A percentile compares a stretch with the other conserved stretches of the same genome.
Conservation (phyloP, 2,888 invertebrate species). For the Bellardia bayeri region DNA sequence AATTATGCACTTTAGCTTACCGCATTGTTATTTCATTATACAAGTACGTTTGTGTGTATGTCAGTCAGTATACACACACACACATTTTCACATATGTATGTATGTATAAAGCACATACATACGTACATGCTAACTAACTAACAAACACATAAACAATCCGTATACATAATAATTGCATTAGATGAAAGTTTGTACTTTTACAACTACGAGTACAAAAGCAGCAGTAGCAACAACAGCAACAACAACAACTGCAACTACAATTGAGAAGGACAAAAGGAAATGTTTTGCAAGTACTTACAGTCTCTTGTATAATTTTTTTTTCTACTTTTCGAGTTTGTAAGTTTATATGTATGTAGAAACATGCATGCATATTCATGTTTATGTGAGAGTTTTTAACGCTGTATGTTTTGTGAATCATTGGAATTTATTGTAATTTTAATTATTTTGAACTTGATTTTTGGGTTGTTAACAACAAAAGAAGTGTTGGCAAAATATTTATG, state of each 20-base stretch:
- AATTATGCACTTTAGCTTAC: constrained; percentile 73
- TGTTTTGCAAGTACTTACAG: constrained; percentile 56
- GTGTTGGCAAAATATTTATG: constrained; percentile 32
- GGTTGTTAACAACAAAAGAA: constrained; percentile 42
- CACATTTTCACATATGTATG: neutral
- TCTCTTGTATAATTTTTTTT: constrained; percentile 32
- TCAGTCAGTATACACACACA: neutral
- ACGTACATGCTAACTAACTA: neutral
- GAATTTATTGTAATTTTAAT: constrained; percentile 68
- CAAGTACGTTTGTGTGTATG: constrained; percentile 32
- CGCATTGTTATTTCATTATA: constrained; percentile 72
- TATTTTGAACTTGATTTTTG: constrained; percentile 66
- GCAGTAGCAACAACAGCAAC: neutral
- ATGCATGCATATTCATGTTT: neutral
- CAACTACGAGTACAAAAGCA: constrained; percentile 18
- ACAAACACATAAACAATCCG: neutral
- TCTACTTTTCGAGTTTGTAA: neutral
- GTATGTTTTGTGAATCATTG: constrained; percentile 33
- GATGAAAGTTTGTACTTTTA: constrained; percentile 40
- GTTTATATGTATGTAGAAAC: neutral
- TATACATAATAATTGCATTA: constrained; percentile 66
- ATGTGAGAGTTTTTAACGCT: neutral
- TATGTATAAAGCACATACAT: neutral
- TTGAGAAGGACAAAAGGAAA: constrained; percentile 60
- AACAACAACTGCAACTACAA: constrained; percentile 30